phyloP scores from a whole-genome alignment of 2,113 vertebrate species.

The Psephotus haematonotus region DNA sequence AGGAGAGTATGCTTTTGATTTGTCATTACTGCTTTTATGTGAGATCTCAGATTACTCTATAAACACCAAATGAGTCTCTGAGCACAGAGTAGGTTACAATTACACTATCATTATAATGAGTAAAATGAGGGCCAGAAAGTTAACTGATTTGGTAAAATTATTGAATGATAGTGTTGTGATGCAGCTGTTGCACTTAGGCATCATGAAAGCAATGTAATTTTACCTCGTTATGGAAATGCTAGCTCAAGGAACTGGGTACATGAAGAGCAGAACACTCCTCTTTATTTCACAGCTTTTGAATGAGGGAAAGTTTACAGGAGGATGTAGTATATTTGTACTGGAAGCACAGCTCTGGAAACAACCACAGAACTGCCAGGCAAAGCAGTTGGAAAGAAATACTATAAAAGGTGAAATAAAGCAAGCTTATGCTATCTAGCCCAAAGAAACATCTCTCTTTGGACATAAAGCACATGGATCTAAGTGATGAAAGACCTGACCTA shows the following conservation, averaged over 20 bases:
- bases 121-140: slow-evolving; percentile 5
- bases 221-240: background rate
- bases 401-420: background rate
- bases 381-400: background rate
- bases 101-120: background rate
- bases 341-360: background rate
- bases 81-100: background rate
- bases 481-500: background rate
- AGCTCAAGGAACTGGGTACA: background rate
- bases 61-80: slow-evolving; percentile 4
- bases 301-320: background rate
- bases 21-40: slow-evolving; percentile 18
- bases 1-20: slow-evolving; percentile 6
- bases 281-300: background rate
- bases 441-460: background rate
- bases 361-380: background rate
- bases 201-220: background rate
- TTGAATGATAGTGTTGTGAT: background rate
- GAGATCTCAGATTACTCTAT: background rate
- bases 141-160: background rate
- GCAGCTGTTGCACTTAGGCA: background rate
- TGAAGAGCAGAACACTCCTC: background rate
- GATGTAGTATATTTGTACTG: background rate
- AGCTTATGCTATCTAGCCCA: background rate
- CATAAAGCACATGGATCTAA: background rate